Conservation (phyloP, 2,888 invertebrate genomes). For the Hirtodrosophila confusa region DNA sequence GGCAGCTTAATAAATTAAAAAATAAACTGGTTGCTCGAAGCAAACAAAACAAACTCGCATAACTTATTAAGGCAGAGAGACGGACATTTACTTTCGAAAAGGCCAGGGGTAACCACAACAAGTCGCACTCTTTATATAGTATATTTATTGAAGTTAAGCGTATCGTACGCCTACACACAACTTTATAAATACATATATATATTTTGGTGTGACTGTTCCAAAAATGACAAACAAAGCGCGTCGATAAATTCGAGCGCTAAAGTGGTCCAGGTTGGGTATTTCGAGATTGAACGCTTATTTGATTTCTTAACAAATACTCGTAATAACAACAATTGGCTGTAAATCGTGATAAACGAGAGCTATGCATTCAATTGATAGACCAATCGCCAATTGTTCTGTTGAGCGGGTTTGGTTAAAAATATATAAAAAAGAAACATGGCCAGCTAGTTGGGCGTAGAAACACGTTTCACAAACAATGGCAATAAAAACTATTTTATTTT, state of each 20-base stretch:
- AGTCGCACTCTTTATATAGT: conserved; percentile 34
- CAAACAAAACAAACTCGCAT: conserved; percentile 18
- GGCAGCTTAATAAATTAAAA: conserved; percentile 47
- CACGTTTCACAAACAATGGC: conserved; percentile 66
- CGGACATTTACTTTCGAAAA: conserved; percentile 60
- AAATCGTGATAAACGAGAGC: conserved; percentile 67
- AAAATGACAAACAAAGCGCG: conserved; percentile 48
- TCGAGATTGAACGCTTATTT: conserved; percentile 21
- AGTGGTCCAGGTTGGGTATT: conserved; percentile 19
- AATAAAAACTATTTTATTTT: conserved; percentile 29
- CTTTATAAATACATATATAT: conserved; percentile 5
- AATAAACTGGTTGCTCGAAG: conserved; percentile 47
- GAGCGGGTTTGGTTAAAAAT: conserved; percentile 31
- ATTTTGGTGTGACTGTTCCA: conserved; percentile 20
- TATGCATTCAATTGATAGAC: conserved; percentile 59
- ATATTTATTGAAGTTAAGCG: conserved; percentile 27
- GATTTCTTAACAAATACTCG: conserved; percentile 44
- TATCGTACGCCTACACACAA: conserved; percentile 47
- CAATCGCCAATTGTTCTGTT: conserved; percentile 64
- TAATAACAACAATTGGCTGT: conserved; percentile 57
- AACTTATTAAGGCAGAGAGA: conserved; percentile 11
- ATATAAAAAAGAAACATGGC: conserved; percentile 30
- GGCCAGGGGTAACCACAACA: conserved; percentile 65
- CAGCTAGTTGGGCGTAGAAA: conserved; percentile 63
- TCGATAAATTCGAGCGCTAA: conserved; percentile 25